phyloP scores from a whole-genome alignment of 2,888 invertebrate genomes.

The Ecliptopera silaceata region DNA sequence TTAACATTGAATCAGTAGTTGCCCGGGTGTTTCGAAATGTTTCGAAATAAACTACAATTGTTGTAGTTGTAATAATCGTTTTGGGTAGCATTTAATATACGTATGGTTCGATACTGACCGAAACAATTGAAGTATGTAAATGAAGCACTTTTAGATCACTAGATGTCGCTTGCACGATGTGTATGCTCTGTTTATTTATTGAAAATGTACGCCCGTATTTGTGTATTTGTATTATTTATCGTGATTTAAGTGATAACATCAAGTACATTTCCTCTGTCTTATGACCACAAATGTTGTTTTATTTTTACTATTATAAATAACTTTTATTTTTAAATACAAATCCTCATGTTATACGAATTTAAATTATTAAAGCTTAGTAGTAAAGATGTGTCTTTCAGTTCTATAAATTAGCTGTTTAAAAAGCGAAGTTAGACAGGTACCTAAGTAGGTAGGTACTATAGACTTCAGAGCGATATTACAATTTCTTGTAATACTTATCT shows the following conservation, averaged over 20 bases:
- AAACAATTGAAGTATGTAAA: constrained; percentile 36
- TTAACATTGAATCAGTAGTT: neutral
- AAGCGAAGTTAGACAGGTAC: neutral
- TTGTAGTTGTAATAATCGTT: too few species aligned
- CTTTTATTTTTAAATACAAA: constrained; percentile 10
- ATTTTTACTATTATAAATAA: constrained; percentile 34
- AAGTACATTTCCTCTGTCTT: constrained; percentile 40
- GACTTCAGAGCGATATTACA: too few species aligned
- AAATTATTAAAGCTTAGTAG: constrained; percentile 21
- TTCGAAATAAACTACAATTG: neutral
- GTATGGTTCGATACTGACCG: neutral
- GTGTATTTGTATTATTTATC: constrained; percentile 69
- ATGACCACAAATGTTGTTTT: constrained; percentile 44
- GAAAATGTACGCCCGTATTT: constrained; percentile 48
- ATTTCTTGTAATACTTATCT: too few species aligned
- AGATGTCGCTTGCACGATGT: constrained; percentile 25
- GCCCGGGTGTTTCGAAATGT: neutral
- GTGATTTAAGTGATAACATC: constrained; percentile 61
- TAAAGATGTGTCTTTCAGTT: constrained; percentile 2
- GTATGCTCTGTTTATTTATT: constrained; percentile 36
- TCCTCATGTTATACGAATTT: constrained; percentile 21
- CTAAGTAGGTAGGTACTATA: too few species aligned
- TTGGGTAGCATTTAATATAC: neutral
- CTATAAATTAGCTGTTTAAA: neutral
- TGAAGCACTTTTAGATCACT: constrained; percentile 32